These are phyloP conservation scores for Leptinotarsa undecemlineata DNA, from an alignment of 1,140 invertebrate species.

Conservation along the genomic window DNA sequence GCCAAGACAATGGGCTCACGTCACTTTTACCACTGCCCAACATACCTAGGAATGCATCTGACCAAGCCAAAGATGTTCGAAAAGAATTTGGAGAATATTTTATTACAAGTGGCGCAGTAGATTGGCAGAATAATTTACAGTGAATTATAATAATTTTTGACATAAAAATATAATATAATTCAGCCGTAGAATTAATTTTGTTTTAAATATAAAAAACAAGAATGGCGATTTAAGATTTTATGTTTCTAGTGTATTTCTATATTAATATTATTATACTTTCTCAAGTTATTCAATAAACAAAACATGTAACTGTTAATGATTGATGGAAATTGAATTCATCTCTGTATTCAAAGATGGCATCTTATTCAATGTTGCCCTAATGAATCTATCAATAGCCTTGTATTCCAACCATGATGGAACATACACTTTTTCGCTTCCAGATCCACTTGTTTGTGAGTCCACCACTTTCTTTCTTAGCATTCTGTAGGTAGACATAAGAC, in stretches of 20 bases:
- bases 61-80: too few relatives aligned
- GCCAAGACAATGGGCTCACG: too few relatives aligned
- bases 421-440: constrained; percentile 42
- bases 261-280: too few relatives aligned
- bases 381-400: constrained; percentile 45
- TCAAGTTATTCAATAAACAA: too few relatives aligned
- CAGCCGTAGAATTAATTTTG: constrained; percentile 15
- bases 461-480: constrained; percentile 39
- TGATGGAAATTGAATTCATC: too few relatives aligned
- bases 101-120: constrained; percentile 17
- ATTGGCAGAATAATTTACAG: constrained; percentile 19
- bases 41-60: too few relatives aligned
- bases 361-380: constrained; percentile 21
- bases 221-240: constrained; percentile 19
- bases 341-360: too few relatives aligned
- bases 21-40: too few relatives aligned
- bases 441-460: constrained; percentile 35
- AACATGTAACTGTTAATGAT: too few relatives aligned
- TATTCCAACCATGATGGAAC: constrained; percentile 44
- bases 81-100: constrained; percentile 15
- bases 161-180: too few relatives aligned
- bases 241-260: constrained; percentile 9
- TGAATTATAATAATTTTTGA: too few relatives aligned
- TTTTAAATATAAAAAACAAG: constrained; percentile 26
- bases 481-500: constrained; percentile 39